Base-by-base conservation (phyloP, 2,113 vertebrate genomes). In the Rhea americana region DNA sequence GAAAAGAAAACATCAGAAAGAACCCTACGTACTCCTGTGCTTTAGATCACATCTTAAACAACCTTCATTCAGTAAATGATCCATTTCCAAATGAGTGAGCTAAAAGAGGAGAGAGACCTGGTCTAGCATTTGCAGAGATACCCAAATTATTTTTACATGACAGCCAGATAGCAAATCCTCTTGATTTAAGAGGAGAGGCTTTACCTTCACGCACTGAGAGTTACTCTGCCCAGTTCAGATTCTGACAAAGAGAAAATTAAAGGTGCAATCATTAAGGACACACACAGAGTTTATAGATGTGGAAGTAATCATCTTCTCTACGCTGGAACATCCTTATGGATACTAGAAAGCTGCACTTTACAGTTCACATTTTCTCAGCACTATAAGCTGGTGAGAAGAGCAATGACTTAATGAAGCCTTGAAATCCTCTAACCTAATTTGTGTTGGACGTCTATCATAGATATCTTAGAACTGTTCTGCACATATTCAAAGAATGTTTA, bases 201-300 rank as follows among this genome's bases (percentile, higher is more conserved):
- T 87, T 70, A 73, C 47, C 37, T 94, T 71, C 28, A 21, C 1
- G 3, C 0, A 0, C 2, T 67, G n/a, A 37, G 82, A 7, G 0
- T 75, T 41, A 37, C 45, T 85, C 63, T 71, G 18, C 53, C 76
- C 2, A 0, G 3, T 71, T 48, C 66, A 65, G 22, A 71, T n/a
- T 71, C 59, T 59, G 76, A 83, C 70, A 71, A 50, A 70, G 45
- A 45, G 20, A 62, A 79, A 74, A 82, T 37, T 43, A 21, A 71
- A 84, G 37, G 32, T 7, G 19, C 53, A 87, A 19, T 43, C 18
- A 13, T 11, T 62, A 58, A 61, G 45, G 45, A 56, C 63, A 28
- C 1, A 2, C 0, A 3, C 18, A 13, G 4, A 61, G 35, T 2
- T 87, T 50, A 68, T 30, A 62, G 45, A 53, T 30, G 24, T 77